A percentile compares a stretch with the other conserved stretches of the same genome.
phyloP scores from a whole-genome alignment of 2,113 vertebrate species.

The Bos indicus region DNA sequence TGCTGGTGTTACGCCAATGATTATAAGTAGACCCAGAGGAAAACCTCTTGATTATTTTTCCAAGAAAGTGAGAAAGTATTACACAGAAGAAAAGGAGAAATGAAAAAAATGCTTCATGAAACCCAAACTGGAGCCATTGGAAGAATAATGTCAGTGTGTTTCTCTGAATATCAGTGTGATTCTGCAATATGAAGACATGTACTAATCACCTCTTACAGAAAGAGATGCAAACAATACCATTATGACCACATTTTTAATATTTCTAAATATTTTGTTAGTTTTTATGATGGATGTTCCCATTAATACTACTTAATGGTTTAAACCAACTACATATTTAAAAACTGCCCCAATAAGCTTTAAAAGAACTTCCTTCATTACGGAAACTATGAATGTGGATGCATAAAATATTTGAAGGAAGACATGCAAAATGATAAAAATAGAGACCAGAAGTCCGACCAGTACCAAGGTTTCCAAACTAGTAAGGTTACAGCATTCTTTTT shows the following conservation, averaged over 20 bases:
- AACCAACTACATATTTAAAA: not conserved
- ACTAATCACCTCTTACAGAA: not conserved
- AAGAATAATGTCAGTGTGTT: not conserved
- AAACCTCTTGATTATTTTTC: constrained; percentile 1
- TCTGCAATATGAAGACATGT: not conserved
- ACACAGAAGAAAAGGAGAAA: constrained; percentile 9
- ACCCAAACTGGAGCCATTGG: not conserved
- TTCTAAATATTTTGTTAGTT: constrained; percentile 25
- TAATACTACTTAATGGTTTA: not conserved
- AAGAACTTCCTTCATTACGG: not conserved
- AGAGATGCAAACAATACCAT: not conserved
- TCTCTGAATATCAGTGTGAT: not conserved
- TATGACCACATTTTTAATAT: not conserved
- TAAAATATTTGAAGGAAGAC: constrained; percentile 1
- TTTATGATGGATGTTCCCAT: not conserved
- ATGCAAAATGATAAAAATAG: constrained; percentile 1
- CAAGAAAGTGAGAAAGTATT: not conserved
- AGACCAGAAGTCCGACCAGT: not conserved
- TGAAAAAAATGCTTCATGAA: not conserved
- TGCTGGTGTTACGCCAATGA: not conserved
- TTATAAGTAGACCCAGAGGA: not conserved
- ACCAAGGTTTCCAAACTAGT: not conserved
- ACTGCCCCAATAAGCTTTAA: not conserved
- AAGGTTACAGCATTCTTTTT: not conserved
- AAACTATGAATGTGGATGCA: not conserved